Evolutionary conservation across 64 coral and sea anemone species (phyloP).

Genomic region (Exaiptasia diaphana): DNA sequence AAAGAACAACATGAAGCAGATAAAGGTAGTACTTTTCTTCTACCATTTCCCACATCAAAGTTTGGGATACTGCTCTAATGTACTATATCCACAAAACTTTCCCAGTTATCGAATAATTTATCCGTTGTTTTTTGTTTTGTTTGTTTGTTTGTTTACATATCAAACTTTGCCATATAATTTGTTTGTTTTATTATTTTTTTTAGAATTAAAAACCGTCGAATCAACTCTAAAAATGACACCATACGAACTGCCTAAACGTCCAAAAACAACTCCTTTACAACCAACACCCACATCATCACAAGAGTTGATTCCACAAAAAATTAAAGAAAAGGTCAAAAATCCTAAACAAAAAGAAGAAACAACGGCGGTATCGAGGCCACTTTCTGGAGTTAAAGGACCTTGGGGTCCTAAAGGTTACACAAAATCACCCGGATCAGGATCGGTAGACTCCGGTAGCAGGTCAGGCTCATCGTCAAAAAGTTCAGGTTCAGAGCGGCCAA

Average conservation of each 20-base stretch:
- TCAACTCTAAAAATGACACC: neutral
- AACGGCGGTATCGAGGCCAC: neutral
- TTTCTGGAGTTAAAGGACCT: conserved; percentile 1
- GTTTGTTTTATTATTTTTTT: too few species aligned
- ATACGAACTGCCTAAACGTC: neutral
- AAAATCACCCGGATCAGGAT: conserved; percentile 28
- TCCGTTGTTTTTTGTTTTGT: too few species aligned
- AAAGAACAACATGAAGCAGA: neutral
- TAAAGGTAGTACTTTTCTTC: neutral
- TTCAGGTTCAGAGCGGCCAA: conserved; percentile 36
- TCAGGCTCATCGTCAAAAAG: conserved; percentile 58
- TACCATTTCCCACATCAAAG: too few species aligned
- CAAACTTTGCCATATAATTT: too few species aligned
- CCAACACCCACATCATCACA: neutral
- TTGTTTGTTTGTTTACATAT: too few species aligned
- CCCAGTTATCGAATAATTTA: too few species aligned
- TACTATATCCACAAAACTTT: too few species aligned
- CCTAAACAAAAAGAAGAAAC: neutral
- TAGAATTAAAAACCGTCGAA: neutral
- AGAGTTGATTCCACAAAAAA: neutral
- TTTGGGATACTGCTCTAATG: too few species aligned
- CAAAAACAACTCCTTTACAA: neutral
- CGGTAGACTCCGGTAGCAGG: conserved; percentile 33
- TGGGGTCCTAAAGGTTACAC: conserved; percentile 61
- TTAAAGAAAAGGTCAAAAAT: neutral